A percentile compares a stretch with the other conserved stretches of the same genome.
Conservation (phyloP, 2,888 invertebrate species). For the Ceriagrion tenellum region DNA sequence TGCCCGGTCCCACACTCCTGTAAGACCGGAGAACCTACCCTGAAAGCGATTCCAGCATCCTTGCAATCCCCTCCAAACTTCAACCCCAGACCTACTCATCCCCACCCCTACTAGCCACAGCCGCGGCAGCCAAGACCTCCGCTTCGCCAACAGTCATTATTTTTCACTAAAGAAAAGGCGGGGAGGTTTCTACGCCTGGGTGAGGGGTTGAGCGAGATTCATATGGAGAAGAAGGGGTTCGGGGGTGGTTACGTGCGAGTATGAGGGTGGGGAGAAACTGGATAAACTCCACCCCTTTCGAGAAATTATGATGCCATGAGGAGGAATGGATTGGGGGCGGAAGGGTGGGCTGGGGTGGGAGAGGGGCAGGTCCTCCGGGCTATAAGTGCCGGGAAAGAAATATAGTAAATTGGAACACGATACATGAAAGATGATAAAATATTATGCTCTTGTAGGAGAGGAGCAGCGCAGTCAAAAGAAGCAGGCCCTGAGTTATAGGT, state of each 20-base stretch:
- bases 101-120: not conserved
- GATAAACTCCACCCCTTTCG: conserved; percentile 3
- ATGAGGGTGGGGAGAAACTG: not conserved
- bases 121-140: not conserved
- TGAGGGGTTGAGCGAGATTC: not conserved
- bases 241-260: not conserved
- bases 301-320: not conserved
- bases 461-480: not conserved
- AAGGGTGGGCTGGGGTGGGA: not conserved
- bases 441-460: conserved; percentile 1
- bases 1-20: not conserved
- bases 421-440: conserved; percentile 32
- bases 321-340: not conserved
- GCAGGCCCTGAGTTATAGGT: conserved; percentile 16
- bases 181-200: not conserved
- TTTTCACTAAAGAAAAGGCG: conserved; percentile 39
- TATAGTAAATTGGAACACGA: conserved; percentile 27
- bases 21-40: not conserved
- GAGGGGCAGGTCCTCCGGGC: not conserved
- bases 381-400: conserved; percentile 29
- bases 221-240: not conserved
- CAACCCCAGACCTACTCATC: not conserved
- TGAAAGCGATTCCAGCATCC: not conserved
- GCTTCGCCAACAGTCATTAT: conserved; percentile 28
- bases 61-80: not conserved